Conservation (phyloP, 2,113 vertebrate genomes). For the Corynorhinus townsendii region DNA sequence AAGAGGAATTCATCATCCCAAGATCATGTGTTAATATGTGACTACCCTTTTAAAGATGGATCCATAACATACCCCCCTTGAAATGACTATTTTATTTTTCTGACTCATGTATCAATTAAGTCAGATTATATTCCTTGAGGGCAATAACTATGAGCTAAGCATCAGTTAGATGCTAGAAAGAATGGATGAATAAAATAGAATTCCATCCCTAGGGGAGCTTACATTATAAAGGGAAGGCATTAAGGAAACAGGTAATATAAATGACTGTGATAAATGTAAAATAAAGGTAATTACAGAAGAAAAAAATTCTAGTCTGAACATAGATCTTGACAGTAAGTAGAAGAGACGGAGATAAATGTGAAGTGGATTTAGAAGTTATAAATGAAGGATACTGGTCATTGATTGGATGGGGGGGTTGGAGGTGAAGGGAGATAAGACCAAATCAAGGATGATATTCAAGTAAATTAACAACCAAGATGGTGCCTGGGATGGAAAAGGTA, state of each 20-base stretch:
- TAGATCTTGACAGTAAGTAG: neutral
- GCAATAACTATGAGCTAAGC: neutral
- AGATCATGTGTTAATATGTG: neutral
- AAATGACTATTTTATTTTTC: neutral
- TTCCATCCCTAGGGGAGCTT: neutral
- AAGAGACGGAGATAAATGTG: neutral
- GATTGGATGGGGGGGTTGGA: neutral
- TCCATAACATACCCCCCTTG: neutral
- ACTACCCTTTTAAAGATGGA: neutral
- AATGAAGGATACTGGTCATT: neutral
- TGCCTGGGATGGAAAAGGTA: neutral
- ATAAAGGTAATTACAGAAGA: neutral
- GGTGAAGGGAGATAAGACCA: neutral
- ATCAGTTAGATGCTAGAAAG: neutral
- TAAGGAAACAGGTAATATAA: neutral
- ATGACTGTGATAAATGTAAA: neutral
- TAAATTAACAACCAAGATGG: neutral
- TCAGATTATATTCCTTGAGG: neutral
- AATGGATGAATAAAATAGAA: neutral
- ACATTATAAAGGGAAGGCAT: neutral
- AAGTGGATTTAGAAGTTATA: neutral
- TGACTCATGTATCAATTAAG: neutral
- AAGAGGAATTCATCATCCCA: neutral
- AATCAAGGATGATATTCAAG: neutral
- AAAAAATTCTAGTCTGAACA: neutral